phyloP scores from a whole-genome alignment of 2,888 invertebrate genomes.

The Agonopterix heracliana region DNA sequence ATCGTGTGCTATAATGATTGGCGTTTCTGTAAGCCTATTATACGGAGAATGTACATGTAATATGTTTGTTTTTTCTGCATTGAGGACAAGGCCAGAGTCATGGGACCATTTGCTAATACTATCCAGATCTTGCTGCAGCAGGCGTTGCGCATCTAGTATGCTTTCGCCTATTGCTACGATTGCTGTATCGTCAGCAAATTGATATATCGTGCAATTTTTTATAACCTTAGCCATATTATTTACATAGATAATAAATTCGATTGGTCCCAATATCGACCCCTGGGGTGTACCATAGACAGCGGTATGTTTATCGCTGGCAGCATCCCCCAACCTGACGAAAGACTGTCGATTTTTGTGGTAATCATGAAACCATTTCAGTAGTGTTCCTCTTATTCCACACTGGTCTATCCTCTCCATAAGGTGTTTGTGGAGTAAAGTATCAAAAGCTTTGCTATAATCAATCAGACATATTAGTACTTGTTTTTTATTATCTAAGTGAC shows the following conservation, averaged over 20 bases:
- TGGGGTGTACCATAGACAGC: conserved; percentile 17
- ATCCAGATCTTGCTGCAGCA: conserved; percentile 9
- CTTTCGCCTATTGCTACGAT: conserved; percentile 13
- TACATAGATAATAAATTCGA: conserved; percentile 14
- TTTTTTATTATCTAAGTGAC: conserved; percentile 9
- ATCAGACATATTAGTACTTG: conserved; percentile 14
- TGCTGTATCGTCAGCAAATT: conserved; percentile 19
- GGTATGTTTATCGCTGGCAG: conserved; percentile 3
- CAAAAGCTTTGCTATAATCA: conserved; percentile 16
- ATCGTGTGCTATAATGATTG: conserved; percentile 1
- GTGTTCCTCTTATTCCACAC: conserved; percentile 12
- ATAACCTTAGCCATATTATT: conserved; percentile 7
- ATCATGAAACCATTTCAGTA: conserved; percentile 12
- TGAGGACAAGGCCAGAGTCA: conserved; percentile 16
- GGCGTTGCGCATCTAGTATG: background rate
- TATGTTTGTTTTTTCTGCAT: conserved; percentile 13
- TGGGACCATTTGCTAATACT: conserved; percentile 13
- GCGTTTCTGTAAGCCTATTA: background rate
- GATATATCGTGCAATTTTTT: conserved; percentile 10
- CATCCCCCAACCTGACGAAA: conserved; percentile 6
- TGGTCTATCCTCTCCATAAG: conserved; percentile 8
- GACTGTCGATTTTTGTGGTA: conserved; percentile 11
- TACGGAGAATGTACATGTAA: conserved; percentile 7
- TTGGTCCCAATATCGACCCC: conserved; percentile 15
- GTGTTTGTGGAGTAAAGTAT: conserved; percentile 10